Conservation (phyloP, 1,140 invertebrate species). For the Drosophila nigromelanica region DNA sequence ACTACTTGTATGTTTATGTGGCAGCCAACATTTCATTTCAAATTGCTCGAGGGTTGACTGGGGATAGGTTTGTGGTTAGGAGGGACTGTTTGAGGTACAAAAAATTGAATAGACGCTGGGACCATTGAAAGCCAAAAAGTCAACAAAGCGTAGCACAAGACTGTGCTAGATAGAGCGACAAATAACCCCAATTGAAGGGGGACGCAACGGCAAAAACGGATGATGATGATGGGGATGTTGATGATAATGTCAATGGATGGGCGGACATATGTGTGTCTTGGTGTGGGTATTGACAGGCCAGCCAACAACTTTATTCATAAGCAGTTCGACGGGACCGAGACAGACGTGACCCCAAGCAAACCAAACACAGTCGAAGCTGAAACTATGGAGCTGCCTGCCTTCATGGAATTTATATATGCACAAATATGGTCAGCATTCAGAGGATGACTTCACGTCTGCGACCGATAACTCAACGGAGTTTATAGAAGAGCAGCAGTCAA, state of each 20-base stretch:
- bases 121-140: constrained; percentile 77
- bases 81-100: constrained; percentile 35
- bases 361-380: constrained; percentile 49
- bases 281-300: constrained; percentile 69
- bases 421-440: constrained; percentile 45
- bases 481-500: constrained; percentile 40
- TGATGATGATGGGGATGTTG: background rate
- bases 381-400: constrained; percentile 11
- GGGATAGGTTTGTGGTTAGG: constrained; percentile 5
- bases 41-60: constrained; percentile 58
- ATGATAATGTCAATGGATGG: constrained; percentile 9
- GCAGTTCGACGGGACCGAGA: constrained; percentile 36
- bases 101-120: constrained; percentile 76
- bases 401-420: constrained; percentile 3
- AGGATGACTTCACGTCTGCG: constrained; percentile 80
- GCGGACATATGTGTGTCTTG: constrained; percentile 13
- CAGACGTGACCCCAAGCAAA: constrained; percentile 63
- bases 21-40: constrained; percentile 76
- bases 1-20: constrained; percentile 60
- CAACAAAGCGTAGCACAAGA: constrained; percentile 60
- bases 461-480: constrained; percentile 75
- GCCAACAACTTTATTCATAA: constrained; percentile 81
- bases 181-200: constrained; percentile 80
- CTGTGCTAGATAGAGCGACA: constrained; percentile 74
- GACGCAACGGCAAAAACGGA: background rate